phyloP scores from a whole-genome alignment of 2,888 invertebrate genomes.

The Ormyrus rosae region DNA sequence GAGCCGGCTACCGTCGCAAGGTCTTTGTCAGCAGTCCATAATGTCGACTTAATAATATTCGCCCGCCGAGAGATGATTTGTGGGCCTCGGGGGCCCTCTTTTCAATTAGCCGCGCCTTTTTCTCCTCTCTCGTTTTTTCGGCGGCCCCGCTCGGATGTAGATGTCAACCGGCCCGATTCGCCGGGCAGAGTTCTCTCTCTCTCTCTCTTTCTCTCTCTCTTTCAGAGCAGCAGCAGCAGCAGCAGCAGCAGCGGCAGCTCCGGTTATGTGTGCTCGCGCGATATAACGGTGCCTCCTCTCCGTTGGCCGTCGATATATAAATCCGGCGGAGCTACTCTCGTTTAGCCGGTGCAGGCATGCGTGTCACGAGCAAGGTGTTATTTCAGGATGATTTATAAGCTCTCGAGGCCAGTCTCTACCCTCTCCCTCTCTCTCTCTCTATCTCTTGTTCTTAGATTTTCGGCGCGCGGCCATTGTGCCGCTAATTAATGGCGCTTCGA shows the following conservation, averaged over 20 bases:
- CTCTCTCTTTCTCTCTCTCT: too few species aligned
- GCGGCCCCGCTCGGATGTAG: neutral
- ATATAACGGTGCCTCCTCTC: conserved; percentile 3
- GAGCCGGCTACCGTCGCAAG: too few species aligned
- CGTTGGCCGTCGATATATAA: neutral
- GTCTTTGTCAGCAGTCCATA: conserved; percentile 45
- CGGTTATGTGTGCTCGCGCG: too few species aligned
- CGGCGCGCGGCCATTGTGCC: too few species aligned
- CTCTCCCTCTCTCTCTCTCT: too few species aligned
- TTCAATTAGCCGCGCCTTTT: conserved; percentile 29
- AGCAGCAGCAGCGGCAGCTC: too few species aligned
- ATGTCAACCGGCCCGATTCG: neutral
- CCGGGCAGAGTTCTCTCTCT: too few species aligned
- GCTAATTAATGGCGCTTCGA: too few species aligned
- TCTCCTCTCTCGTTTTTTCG: neutral
- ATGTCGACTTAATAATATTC: conserved; percentile 51
- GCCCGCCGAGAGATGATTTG: conserved; percentile 45
- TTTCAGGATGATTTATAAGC: conserved; percentile 51
- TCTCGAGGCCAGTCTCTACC: neutral
- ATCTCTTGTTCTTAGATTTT: too few species aligned
- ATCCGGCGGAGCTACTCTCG: conserved; percentile 24
- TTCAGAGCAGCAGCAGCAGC: too few species aligned
- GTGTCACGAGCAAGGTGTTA: conserved; percentile 57
- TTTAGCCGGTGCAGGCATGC: conserved; percentile 60
- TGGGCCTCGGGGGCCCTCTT: conserved; percentile 23